Conservation (phyloP, 92 coral and sea anemone genomes). For the Umimayanthus chanpuru region DNA sequence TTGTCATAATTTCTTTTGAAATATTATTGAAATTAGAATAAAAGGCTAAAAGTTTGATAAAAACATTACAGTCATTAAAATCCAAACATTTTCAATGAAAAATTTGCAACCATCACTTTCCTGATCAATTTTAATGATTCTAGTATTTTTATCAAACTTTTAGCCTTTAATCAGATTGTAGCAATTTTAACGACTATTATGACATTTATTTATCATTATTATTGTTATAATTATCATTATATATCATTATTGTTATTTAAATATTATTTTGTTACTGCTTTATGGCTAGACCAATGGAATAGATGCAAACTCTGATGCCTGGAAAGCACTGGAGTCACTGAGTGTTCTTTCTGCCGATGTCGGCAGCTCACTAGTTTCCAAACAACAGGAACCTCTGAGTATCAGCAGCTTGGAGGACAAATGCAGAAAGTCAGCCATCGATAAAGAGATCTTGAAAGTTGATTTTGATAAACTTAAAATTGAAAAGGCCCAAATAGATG, state of each 20-base stretch:
- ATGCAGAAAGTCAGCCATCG: slow-evolving; percentile 41
- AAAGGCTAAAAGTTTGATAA: too few species aligned
- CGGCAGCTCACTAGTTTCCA: slow-evolving; percentile 1
- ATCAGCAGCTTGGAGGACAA: slow-evolving; percentile 26
- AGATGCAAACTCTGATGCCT: slow-evolving; percentile 22
- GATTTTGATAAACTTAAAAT: slow-evolving; percentile 41
- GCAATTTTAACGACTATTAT: too few species aligned
- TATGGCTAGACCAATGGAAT: slow-evolving; percentile 20
- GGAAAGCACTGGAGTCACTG: slow-evolving; percentile 31
- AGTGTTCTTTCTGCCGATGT: slow-evolving; percentile 16
- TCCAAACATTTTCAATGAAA: too few species aligned
- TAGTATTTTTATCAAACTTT: too few species aligned
- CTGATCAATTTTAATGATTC: too few species aligned
- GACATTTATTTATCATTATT: too few species aligned
- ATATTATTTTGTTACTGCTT: background rate
- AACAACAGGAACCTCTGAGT: slow-evolving; percentile 22
- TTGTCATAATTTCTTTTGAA: too few species aligned
- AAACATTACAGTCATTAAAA: too few species aligned
- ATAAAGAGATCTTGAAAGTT: slow-evolving; percentile 43
- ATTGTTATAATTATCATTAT: background rate
- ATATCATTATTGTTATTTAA: background rate
- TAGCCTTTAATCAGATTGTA: too few species aligned
- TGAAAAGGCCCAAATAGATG: slow-evolving; percentile 41
- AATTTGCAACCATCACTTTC: too few species aligned
- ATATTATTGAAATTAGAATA: too few species aligned